Evolutionary conservation across 2,888 invertebrate species (phyloP).

Genomic region (Exocentrus adspersus): DNA sequence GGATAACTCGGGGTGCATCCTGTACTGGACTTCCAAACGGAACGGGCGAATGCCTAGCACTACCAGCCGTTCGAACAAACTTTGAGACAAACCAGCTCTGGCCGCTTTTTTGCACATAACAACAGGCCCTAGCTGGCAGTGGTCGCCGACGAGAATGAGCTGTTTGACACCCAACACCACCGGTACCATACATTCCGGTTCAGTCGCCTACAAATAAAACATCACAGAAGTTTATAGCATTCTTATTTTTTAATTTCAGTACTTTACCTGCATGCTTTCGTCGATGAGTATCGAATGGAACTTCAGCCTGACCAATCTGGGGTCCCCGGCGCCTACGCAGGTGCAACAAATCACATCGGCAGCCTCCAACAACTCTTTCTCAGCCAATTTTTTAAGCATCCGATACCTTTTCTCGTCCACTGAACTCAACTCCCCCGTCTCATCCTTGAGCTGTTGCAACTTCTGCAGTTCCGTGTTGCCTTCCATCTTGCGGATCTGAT

Average conservation of each 20-base stretch:
- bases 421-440: conserved; percentile 96
- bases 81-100: conserved; percentile 95
- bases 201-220: too few relatives aligned
- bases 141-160: conserved; percentile 97
- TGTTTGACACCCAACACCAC: conserved; percentile 97
- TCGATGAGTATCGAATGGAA: conserved; percentile 97
- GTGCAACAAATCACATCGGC: conserved; percentile 99
- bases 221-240: too few relatives aligned
- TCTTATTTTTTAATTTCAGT: neutral
- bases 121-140: conserved; percentile 98
- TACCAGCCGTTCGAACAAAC: conserved; percentile 95
- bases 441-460: conserved; percentile 95
- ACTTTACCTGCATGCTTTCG: conserved; percentile 79
- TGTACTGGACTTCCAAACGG: conserved; percentile 96
- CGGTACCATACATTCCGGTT: conserved; percentile 99
- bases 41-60: conserved; percentile 97
- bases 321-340: conserved; percentile 98
- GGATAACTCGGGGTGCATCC: conserved; percentile 98
- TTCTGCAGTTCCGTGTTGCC: conserved; percentile 94
- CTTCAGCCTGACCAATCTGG: conserved; percentile 89
- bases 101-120: conserved; percentile 99
- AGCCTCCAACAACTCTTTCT: conserved; percentile 89
- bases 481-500: conserved; percentile 95
- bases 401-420: conserved; percentile 96
- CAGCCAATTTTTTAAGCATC: conserved; percentile 88